Conservation (phyloP, 2,797 vertebrate species). For the Hozukius guyotensis region DNA sequence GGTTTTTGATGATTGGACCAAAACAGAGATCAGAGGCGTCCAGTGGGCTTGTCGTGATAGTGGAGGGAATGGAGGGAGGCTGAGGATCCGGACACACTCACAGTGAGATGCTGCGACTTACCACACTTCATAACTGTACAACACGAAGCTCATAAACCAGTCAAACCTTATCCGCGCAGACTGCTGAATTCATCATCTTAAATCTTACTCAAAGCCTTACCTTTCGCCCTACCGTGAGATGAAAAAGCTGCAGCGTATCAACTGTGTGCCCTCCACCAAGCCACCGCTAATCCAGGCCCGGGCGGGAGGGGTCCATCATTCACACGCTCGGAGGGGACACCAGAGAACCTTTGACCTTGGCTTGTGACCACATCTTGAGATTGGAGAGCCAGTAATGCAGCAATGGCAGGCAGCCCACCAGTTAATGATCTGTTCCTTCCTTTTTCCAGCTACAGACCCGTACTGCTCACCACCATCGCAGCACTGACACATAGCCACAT, state of each 20-base stretch:
- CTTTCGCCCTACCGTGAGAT: slow-evolving; percentile 52
- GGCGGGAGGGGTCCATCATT: slow-evolving; percentile 50
- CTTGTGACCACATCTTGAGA: slow-evolving; percentile 66
- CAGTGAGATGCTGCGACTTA: slow-evolving; percentile 47
- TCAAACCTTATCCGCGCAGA: slow-evolving; percentile 46
- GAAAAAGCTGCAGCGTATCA: slow-evolving; percentile 50
- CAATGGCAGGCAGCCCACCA: slow-evolving; percentile 66
- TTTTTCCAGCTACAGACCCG: slow-evolving; percentile 50
- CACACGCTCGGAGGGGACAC: slow-evolving; percentile 37
- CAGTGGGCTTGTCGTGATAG: slow-evolving; percentile 47
- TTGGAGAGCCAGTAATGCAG: slow-evolving; percentile 68
- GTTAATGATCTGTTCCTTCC: slow-evolving; percentile 64
- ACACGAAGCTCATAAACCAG: slow-evolving; percentile 52
- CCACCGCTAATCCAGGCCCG: slow-evolving; percentile 34
- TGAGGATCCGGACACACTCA: slow-evolving; percentile 37
- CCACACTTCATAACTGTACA: slow-evolving; percentile 40
- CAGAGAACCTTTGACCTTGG: slow-evolving; percentile 66
- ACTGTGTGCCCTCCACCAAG: slow-evolving; percentile 22
- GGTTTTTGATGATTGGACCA: slow-evolving; percentile 70
- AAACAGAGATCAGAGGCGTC: slow-evolving; percentile 74
- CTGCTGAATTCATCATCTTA: slow-evolving; percentile 58
- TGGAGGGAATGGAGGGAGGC: slow-evolving; percentile 22
- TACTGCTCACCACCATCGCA: slow-evolving; percentile 14
- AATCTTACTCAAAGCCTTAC: slow-evolving; percentile 53
- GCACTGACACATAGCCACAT: neutral